phyloP scores from a whole-genome alignment of 2,888 invertebrate genomes.

The Tigriopus californicus region DNA sequence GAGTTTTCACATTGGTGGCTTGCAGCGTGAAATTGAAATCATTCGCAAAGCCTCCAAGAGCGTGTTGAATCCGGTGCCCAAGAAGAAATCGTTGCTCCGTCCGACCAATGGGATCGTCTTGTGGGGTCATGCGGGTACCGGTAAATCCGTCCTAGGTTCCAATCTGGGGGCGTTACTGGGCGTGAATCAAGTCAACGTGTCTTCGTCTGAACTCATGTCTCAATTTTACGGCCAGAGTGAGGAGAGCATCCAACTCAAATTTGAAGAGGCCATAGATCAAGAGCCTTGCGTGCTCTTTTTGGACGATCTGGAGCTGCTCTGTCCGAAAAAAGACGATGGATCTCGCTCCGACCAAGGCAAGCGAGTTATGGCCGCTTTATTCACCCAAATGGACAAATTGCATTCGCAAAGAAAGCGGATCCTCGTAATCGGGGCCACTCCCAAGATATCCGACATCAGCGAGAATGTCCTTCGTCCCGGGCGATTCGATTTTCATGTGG shows the following conservation, averaged over 20 bases:
- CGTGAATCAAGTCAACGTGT: too few relatives aligned
- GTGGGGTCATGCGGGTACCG: neutral
- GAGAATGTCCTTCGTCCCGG: constrained; percentile 55
- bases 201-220: constrained; percentile 3
- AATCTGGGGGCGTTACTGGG: neutral
- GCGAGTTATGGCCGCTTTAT: constrained; percentile 35
- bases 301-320: constrained; percentile 14
- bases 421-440: constrained; percentile 56
- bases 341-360: neutral
- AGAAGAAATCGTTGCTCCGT: too few relatives aligned
- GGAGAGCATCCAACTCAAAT: neutral
- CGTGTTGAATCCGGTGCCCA: too few relatives aligned
- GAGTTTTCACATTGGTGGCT: too few relatives aligned
- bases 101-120: neutral
- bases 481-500: constrained; percentile 55
- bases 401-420: constrained; percentile 42
- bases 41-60: too few relatives aligned
- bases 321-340: neutral
- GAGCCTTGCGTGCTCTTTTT: constrained; percentile 13
- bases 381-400: constrained; percentile 51
- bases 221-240: constrained; percentile 16
- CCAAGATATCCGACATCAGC: constrained; percentile 54
- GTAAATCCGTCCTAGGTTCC: neutral
- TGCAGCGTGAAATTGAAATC: too few relatives aligned
- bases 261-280: neutral